Percentiles rank a stretch among this genome's conserved stretches.
Evolutionary conservation across 2,113 vertebrate genomes (phyloP).

Genomic region (Cebus imitator): DNA sequence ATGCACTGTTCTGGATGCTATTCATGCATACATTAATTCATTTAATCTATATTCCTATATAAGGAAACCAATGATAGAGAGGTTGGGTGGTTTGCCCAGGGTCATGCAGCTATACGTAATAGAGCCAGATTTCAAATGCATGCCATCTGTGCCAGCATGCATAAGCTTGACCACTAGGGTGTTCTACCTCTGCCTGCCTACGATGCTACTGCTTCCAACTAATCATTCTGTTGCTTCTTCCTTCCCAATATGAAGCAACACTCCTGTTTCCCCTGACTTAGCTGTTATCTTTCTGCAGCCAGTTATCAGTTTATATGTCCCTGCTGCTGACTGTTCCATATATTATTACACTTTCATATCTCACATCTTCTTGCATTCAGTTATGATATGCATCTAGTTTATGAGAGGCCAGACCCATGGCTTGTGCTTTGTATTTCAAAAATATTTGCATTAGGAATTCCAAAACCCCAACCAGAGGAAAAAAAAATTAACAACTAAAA

Average conservation of each 20-base stretch:
- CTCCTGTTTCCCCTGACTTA: neutral
- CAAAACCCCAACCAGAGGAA: constrained; percentile 44
- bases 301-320: constrained; percentile 4
- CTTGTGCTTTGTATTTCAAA: constrained; percentile 66
- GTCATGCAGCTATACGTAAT: neutral
- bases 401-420: neutral
- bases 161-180: neutral
- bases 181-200: neutral
- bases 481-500: constrained; percentile 63
- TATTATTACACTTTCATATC: neutral
- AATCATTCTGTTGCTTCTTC: neutral
- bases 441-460: constrained; percentile 59
- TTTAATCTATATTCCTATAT: neutral
- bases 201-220: neutral
- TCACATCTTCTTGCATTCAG: neutral
- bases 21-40: neutral
- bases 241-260: neutral
- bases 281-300: neutral
- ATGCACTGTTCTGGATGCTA: neutral
- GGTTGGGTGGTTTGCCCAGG: neutral
- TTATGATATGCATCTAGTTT: constrained; percentile 45
- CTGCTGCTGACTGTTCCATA: neutral
- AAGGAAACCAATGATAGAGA: neutral
- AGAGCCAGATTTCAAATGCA: neutral
- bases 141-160: fast-evolving